A percentile compares a stretch with the other conserved stretches of the same genome.
These are phyloP conservation scores for Nycticorax nycticorax DNA, from an alignment of 2,113 vertebrate genomes.

Conservation along the genomic window DNA sequence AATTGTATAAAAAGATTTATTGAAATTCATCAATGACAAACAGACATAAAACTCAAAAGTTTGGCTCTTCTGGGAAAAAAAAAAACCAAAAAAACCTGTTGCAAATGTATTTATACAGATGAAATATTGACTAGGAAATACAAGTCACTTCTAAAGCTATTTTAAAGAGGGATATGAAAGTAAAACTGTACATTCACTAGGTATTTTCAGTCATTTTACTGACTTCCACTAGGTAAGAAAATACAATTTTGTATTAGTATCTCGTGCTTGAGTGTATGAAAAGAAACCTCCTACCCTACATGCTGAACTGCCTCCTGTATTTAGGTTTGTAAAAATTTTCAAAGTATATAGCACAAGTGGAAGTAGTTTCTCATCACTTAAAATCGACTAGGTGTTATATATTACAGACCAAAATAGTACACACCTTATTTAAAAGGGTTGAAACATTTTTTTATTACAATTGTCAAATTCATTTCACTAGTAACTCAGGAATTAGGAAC, in stretches of 20 bases:
- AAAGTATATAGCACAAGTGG: conserved; percentile 61
- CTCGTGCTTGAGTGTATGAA: conserved; percentile 72
- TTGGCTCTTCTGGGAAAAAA: conserved; percentile 79
- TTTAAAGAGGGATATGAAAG: conserved; percentile 69
- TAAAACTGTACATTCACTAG: conserved; percentile 77
- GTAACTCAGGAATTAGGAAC: conserved; percentile 74
- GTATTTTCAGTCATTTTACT: conserved; percentile 71
- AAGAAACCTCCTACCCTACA: conserved; percentile 65
- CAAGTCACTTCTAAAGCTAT: conserved; percentile 71
- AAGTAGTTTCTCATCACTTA: conserved; percentile 64
- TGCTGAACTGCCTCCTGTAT: conserved; percentile 50
- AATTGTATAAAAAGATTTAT: conserved; percentile 93
- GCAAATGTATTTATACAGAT: conserved; percentile 79
- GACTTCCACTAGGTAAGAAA: conserved; percentile 80
- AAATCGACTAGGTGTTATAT: conserved; percentile 57
- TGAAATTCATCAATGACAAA: conserved; percentile 90
- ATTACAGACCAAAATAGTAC: conserved; percentile 81
- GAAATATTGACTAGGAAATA: conserved; percentile 65
- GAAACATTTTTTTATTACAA: conserved; percentile 79
- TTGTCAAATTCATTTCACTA: conserved; percentile 79
- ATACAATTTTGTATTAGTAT: conserved; percentile 78
- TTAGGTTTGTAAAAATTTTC: conserved; percentile 66
- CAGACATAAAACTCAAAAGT: conserved; percentile 84
- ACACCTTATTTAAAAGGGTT: conserved; percentile 76
- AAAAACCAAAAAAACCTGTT: conserved; percentile 61